Evolutionary conservation across 2,888 invertebrate species (phyloP).

Genomic region (Harpagoxenus sublaevis): DNA sequence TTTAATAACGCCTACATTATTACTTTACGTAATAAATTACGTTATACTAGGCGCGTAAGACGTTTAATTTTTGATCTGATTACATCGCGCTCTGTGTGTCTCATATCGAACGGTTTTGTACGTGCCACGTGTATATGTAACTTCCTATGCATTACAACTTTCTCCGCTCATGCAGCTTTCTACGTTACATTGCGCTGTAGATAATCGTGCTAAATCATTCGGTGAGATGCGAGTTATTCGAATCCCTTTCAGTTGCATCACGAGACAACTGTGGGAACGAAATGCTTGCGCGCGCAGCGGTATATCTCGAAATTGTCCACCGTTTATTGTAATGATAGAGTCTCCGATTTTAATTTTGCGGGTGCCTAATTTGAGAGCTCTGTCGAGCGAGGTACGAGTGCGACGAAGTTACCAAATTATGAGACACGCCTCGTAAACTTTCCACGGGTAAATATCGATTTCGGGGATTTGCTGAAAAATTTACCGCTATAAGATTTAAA

Average conservation of each 20-base stretch:
- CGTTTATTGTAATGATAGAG: not conserved
- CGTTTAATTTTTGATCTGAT: slow-evolving; percentile 32
- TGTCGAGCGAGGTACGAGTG: not conserved
- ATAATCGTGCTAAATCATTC: slow-evolving; percentile 48
- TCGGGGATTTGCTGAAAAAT: not conserved
- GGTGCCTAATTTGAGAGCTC: not conserved
- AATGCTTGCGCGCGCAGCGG: not conserved
- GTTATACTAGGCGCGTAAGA: not conserved
- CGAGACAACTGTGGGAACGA: not conserved
- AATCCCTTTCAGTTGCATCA: slow-evolving; percentile 39
- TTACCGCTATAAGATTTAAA: not conserved
- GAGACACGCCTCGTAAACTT: not conserved
- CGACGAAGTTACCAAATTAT: not conserved
- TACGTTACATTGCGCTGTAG: slow-evolving; percentile 26
- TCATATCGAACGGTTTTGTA: not conserved
- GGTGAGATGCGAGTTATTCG: slow-evolving; percentile 30
- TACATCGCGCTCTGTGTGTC: not conserved
- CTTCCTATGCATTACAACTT: slow-evolving; percentile 46
- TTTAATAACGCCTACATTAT: not conserved
- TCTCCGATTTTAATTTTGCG: slow-evolving; percentile 1
- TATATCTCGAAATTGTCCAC: not conserved
- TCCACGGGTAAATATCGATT: not conserved
- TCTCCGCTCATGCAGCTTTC: slow-evolving; percentile 48
- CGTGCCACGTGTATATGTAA: slow-evolving; percentile 2
- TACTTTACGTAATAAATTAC: slow-evolving; percentile 26